A percentile compares a stretch with the other conserved stretches of the same genome.
Evolutionary conservation across 2,888 invertebrate species (phyloP).

Genomic region (Aleiodes leptofemur): DNA sequence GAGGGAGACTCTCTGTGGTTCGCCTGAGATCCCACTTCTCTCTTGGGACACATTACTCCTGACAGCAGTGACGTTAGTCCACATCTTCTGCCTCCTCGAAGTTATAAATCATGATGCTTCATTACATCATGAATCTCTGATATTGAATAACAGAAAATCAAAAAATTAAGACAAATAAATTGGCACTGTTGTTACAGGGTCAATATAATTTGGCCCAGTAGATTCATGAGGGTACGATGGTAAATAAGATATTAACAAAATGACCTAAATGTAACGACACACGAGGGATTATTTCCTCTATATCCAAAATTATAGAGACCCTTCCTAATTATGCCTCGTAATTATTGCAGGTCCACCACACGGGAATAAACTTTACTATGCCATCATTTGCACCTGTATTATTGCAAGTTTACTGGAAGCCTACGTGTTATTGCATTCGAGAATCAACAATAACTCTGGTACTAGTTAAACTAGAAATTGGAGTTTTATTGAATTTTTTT

Average conservation of each 20-base stretch:
- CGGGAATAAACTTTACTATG: constrained; percentile 59
- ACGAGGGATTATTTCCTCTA: constrained; percentile 8
- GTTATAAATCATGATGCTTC: constrained; percentile 19
- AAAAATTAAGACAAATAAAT: too few species aligned
- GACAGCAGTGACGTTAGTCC: constrained; percentile 15
- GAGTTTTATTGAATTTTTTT: too few species aligned
- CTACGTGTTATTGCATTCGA: constrained; percentile 20
- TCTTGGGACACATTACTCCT: constrained; percentile 36
- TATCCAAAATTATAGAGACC: constrained; percentile 35
- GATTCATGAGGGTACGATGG: not conserved
- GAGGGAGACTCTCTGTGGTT: constrained; percentile 44
- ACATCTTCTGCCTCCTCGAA: not conserved
- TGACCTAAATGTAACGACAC: constrained; percentile 35
- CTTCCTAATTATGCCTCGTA: constrained; percentile 51
- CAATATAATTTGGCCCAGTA: too few species aligned
- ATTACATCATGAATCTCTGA: not conserved
- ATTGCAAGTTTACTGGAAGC: constrained; percentile 26
- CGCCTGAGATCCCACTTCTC: constrained; percentile 45
- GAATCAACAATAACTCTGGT: constrained; percentile 31
- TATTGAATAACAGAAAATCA: too few species aligned
- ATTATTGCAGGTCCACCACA: constrained; percentile 53
- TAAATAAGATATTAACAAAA: constrained; percentile 30
- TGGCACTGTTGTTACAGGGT: too few species aligned
- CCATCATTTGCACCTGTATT: constrained; percentile 26
- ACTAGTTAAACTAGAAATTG: too few species aligned